Percentiles rank a stretch among this genome's conserved stretches.
Evolutionary conservation across 2,797 vertebrate species (phyloP).

Genomic region (Falco concolor): DNA sequence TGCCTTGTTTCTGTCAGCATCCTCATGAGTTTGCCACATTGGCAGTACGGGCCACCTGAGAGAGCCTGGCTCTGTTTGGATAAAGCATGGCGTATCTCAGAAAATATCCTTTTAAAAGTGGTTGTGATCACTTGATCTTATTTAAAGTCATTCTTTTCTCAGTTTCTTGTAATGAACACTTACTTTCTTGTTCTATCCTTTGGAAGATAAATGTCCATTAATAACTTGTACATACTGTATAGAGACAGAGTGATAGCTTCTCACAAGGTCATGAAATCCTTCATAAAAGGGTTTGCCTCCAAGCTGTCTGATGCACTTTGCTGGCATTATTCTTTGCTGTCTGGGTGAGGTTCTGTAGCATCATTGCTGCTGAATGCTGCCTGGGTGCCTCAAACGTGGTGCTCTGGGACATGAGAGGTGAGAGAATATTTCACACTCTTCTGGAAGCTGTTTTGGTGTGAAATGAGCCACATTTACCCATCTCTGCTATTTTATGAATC

Average conservation of each 20-base stretch:
- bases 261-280: background rate
- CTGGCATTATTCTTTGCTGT: background rate
- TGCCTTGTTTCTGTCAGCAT: background rate
- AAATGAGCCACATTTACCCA: background rate
- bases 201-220: background rate
- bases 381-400: background rate
- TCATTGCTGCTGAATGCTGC: background rate
- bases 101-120: background rate
- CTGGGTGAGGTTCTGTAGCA: background rate
- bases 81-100: background rate
- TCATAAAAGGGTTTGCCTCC: background rate
- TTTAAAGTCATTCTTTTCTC: background rate
- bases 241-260: background rate
- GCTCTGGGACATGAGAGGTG: background rate
- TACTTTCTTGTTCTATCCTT: background rate
- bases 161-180: background rate
- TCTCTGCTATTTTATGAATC: background rate
- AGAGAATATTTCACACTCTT: background rate
- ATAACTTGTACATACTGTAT: background rate
- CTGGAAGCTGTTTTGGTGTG: background rate
- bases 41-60: constrained; percentile 20
- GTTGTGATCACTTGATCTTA: background rate
- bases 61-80: background rate
- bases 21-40: background rate
- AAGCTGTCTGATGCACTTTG: background rate